Evolutionary conservation across 2,888 invertebrate genomes (phyloP).

Genomic region (Liposcelis brunnea): DNA sequence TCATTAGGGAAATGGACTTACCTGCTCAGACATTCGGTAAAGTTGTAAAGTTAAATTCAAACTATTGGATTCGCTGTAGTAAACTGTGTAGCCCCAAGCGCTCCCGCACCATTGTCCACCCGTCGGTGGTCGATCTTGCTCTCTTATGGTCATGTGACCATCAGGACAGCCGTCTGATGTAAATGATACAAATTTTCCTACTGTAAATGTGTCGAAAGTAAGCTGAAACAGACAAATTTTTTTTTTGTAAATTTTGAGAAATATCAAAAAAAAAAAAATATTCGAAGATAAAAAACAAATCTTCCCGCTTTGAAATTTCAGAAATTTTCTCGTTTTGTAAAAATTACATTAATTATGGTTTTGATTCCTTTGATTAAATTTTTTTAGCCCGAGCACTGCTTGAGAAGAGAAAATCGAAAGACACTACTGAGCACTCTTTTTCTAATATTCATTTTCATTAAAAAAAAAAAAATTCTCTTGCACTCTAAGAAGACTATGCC

Average conservation of each 20-base stretch:
- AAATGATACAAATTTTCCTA: conserved; percentile 62
- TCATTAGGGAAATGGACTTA: conserved; percentile 22
- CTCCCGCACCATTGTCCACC: conserved; percentile 72
- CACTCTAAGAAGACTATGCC: no score
- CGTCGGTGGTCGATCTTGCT: conserved; percentile 49
- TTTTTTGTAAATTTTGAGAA: no score
- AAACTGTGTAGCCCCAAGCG: conserved; percentile 69
- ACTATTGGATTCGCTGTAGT: conserved; percentile 65
- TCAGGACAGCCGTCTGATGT: conserved; percentile 62
- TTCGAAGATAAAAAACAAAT: neutral
- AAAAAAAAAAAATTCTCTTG: no score
- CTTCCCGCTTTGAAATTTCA: neutral
- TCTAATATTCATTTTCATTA: no score
- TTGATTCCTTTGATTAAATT: no score
- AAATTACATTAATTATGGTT: no score
- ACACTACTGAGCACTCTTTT: no score
- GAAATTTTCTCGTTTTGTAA: no score
- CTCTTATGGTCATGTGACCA: conserved; percentile 63
- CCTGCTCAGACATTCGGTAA: conserved; percentile 55
- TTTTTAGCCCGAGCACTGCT: no score
- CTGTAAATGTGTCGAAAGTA: conserved; percentile 68
- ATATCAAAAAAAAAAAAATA: conserved; percentile 17
- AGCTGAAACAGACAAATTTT: conserved; percentile 39
- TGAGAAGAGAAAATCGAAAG: no score
- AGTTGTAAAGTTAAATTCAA: conserved; percentile 58